Evolutionary conservation across 2,113 vertebrate species (phyloP).

Genomic region (Quiscalus mexicanus): DNA sequence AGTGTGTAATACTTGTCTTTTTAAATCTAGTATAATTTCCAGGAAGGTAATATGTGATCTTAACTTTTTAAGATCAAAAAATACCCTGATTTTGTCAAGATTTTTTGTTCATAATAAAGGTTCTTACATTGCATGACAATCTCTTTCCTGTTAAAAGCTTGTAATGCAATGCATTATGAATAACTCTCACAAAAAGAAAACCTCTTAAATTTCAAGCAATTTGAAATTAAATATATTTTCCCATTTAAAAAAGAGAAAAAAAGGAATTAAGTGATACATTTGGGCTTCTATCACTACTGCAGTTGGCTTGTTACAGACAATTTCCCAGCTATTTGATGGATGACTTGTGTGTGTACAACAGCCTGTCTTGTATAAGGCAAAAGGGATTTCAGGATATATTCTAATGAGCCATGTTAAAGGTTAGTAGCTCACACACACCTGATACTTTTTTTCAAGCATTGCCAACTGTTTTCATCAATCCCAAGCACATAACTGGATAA

Average conservation of each 20-base stretch:
- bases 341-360: conserved; percentile 71
- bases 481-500: not conserved
- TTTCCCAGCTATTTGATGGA: conserved; percentile 80
- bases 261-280: conserved; percentile 75
- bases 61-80: conserved; percentile 76
- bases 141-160: conserved; percentile 75
- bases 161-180: conserved; percentile 73
- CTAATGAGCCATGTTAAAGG: conserved; percentile 68
- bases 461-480: conserved; percentile 60
- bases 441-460: conserved; percentile 21
- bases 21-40: conserved; percentile 30
- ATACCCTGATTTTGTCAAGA: conserved; percentile 74
- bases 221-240: conserved; percentile 57
- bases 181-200: conserved; percentile 55
- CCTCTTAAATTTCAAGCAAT: conserved; percentile 42
- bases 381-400: conserved; percentile 74
- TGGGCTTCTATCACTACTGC: conserved; percentile 61
- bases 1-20: not conserved
- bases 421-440: conserved; percentile 71
- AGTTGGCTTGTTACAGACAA: conserved; percentile 47
- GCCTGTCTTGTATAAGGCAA: conserved; percentile 74
- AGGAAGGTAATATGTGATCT: conserved; percentile 73
- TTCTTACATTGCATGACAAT: conserved; percentile 73
- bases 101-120: conserved; percentile 78
- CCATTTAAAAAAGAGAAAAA: not conserved